Base-by-base conservation (phyloP, 2,113 vertebrate species). In the Scopus umbretta region DNA sequence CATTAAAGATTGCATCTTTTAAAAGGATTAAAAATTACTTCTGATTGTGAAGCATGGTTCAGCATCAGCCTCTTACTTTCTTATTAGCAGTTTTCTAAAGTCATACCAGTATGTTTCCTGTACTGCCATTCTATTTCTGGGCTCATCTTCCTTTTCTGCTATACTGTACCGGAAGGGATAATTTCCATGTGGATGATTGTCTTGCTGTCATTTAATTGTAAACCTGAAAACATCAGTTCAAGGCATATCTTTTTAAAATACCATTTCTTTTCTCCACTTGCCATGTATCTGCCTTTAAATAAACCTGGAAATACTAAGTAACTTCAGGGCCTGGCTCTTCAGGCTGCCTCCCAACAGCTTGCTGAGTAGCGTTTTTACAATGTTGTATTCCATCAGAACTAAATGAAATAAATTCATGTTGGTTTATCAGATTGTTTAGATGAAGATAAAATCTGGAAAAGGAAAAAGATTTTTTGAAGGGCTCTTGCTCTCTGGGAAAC, bases 201-300 rank as follows among this genome's bases (percentile, higher is more conserved):
- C 65, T 11, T 86, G 25, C 70, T 90, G 43, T 68, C 47, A 32
- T 36, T 53, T 78, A n/a, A 38, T 8, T 74, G 22, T 34, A 56
- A 88, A 11, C n/a, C 74, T 88, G 71, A 40, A 81, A 92, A 62
- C 2, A 18, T 23, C 45, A 25, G 26, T 34, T 86, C 40, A 55
- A 83, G 49, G 29, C 22, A 29, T 19, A 7, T 50, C 7, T 9
- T 75, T 66, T 84, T 25, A 23, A 84, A 73, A 50, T 22, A 50
- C 2, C 0, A 0, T 62, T 40, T 34, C 1, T 78, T 59, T 71
- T 68, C 29, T 61, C 27, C 3, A 10, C 13, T 80, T 68, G 23
- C n/a, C 76, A 7, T 52, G 9, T 56, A 21, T 86, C 49, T 86
- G 29, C 45, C 55, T 84, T 56, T 36, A 66, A 80, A 59, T 19